These are phyloP conservation scores for Anolis carolinensis DNA, from an alignment of 2,113 vertebrate genomes.

Conservation along the genomic window DNA sequence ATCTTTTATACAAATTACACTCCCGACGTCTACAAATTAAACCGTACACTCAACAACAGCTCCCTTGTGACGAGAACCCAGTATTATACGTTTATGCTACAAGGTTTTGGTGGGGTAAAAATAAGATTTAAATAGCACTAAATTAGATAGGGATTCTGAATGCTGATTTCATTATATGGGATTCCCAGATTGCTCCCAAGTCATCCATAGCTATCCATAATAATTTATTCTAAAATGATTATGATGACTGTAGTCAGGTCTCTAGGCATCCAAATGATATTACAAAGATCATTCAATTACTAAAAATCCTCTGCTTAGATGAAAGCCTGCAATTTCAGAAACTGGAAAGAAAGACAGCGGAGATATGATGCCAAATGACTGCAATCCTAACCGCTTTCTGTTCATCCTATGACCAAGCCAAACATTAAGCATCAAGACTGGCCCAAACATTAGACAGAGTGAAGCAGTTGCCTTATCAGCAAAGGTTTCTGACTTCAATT, in stretches of 20 bases:
- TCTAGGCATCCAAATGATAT: background rate
- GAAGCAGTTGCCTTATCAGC: too few species aligned
- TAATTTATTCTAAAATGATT: constrained; percentile 13
- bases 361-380: background rate
- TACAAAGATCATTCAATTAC: background rate
- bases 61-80: background rate
- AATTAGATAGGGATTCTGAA: constrained; percentile 5
- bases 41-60: background rate
- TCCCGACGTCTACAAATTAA: constrained; percentile 15
- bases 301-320: background rate
- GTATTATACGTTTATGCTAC: background rate
- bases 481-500: too few species aligned
- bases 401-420: background rate
- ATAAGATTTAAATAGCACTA: background rate
- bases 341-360: background rate
- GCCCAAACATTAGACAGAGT: too few species aligned
- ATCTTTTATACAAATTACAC: background rate
- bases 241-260: background rate
- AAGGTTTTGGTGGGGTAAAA: background rate
- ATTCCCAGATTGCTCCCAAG: constrained; percentile 27
- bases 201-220: constrained; percentile 17
- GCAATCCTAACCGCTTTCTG: background rate
- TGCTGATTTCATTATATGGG: constrained; percentile 16
- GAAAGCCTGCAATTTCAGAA: background rate
- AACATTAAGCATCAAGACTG: too few species aligned